phyloP scores from a whole-genome alignment of 2,113 vertebrate species.

The Ptilorrhoa leucosticta region DNA sequence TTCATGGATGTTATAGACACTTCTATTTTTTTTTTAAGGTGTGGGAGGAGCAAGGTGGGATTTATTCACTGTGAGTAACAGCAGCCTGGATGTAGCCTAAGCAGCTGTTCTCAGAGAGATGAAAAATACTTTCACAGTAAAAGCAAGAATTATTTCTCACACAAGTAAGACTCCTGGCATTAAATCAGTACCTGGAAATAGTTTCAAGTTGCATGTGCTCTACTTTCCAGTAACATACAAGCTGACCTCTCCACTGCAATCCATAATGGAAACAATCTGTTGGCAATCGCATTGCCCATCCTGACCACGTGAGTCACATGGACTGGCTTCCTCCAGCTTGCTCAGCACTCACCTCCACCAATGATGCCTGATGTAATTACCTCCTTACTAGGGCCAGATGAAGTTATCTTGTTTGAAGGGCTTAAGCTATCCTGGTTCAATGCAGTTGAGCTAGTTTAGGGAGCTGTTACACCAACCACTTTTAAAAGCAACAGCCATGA shows the following conservation, averaged over 20 bases:
- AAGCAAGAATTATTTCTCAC: background rate
- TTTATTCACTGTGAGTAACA: background rate
- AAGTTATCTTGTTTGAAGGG: background rate
- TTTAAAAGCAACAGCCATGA: background rate
- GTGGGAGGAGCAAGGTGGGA: background rate
- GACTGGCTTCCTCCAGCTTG: background rate
- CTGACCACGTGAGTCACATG: background rate
- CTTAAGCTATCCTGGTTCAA: background rate
- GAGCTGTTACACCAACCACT: background rate
- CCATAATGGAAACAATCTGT: background rate
- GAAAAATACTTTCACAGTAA: background rate
- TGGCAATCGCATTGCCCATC: background rate
- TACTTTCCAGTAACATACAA: background rate
- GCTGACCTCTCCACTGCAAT: background rate
- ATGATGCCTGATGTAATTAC: background rate
- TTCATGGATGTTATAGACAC: background rate
- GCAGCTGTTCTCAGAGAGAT: background rate
- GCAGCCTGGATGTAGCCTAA: background rate
- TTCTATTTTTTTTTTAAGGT: background rate
- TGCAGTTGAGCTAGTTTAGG: background rate
- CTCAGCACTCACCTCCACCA: background rate
- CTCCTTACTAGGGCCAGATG: accelerated
- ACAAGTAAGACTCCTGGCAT: background rate
- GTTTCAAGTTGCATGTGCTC: background rate
- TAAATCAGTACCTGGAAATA: background rate